Base-by-base conservation (phyloP, 2,113 vertebrate genomes). In the Cyprinus carpio region DNA sequence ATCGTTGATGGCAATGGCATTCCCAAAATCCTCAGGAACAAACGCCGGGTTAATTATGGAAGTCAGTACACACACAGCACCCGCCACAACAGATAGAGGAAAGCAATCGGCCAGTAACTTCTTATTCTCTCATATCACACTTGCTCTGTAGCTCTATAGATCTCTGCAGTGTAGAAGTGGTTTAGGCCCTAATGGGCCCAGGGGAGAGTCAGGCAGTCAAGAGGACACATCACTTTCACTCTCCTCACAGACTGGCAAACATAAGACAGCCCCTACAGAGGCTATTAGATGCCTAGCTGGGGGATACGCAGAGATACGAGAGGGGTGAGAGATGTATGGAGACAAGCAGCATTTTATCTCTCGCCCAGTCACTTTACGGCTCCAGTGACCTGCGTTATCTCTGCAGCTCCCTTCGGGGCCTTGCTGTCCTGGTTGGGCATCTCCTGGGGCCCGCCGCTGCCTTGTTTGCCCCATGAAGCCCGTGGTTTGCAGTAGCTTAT, bases 211-310 rank as follows among this genome's bases (percentile, higher is more conserved):
- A 78, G 62, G 79, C 69, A 86, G 58, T 81, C 60, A 74, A 69
- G 84, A 86, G 87, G 80, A 77, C 78, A 71, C 74, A 89, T 86
- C 77, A 83, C 62, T 46, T 78, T 75, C 88, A 75, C 79, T 82
- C 85, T 69, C 78, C 85, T 75, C 79, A 67, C 76, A 75, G 75
- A 79, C 85, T 88, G 69, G 34, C 81, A 85, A 81, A 78, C 27
- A 71, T 77, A 81, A 85, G 79, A 85, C 79, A 82, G 83, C 83
- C 40, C 72, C 74, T 74, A 81, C 34, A 64, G 65, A 78, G 71
- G 84, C 64, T 51, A 85, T 79, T 85, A 60, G 11, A 85, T 46
- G 71, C 46, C 34, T 74, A 60, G 43, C 79, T 27, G 29, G 60
- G 80, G 84, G 86, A 83, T 75, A 79, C 15, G 29, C 23, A 20